Conservation (phyloP, 2,113 vertebrate genomes). For the Platycercus adscitus region DNA sequence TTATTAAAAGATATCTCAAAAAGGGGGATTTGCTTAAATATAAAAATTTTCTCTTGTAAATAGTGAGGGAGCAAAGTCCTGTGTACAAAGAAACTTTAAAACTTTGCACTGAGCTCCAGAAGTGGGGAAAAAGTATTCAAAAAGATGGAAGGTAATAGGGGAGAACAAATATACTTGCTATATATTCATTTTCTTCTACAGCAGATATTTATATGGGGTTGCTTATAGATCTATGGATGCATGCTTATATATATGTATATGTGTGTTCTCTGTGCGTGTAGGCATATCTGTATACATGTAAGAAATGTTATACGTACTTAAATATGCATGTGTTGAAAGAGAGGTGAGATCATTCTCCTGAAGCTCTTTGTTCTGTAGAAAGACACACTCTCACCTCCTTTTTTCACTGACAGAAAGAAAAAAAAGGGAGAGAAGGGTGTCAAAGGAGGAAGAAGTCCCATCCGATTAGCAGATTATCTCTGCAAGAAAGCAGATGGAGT, state of each 20-base stretch:
- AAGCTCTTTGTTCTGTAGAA: not conserved
- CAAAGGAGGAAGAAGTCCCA: not conserved
- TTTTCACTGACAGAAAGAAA: not conserved
- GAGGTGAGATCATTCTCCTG: not conserved
- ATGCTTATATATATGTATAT: not conserved
- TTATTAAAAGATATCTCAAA: not conserved
- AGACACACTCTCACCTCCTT: not conserved
- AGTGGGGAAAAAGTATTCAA: not conserved
- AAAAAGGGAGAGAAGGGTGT: not conserved
- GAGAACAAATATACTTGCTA: not conserved
- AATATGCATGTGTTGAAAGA: not conserved
- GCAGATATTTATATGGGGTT: not conserved
- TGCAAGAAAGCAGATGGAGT: not conserved
- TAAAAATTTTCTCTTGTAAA: not conserved
- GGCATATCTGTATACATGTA: rapidly evolving
- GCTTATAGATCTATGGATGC: not conserved
- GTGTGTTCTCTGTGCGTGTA: not conserved
- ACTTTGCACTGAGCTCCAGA: not conserved
- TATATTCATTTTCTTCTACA: not conserved
- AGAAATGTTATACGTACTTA: not conserved
- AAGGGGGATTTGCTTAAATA: not conserved
- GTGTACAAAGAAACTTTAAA: not conserved
- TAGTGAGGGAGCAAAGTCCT: not conserved
- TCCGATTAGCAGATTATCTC: not conserved
- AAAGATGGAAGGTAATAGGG: not conserved